Base-by-base conservation (phyloP, 2,888 invertebrate genomes). In the Ochlodes sylvanus region DNA sequence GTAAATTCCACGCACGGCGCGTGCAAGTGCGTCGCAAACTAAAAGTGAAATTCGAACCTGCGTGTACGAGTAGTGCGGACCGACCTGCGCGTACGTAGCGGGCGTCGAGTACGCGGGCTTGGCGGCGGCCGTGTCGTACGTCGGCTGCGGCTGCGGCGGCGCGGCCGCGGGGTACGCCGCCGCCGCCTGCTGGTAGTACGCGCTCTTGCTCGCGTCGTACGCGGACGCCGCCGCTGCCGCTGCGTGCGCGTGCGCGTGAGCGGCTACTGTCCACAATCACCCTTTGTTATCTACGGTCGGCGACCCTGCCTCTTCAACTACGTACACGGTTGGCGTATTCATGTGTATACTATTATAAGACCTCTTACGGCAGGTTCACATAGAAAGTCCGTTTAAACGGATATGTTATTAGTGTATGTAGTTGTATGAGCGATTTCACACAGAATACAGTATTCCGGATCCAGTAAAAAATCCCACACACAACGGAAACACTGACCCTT, bases 191-290 rank as follows among this genome's bases (percentile, higher is more conserved):
- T 97, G 97, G 87, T 97, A 97, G 88, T 97, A 97, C 71, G 96
- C 96, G 1, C 97, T 96, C 89, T 97, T 97, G 79, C 96, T 96
- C 14, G 97, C 96, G 93, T 97, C 97, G 94, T 97, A 97, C 56
- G 96, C 94, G 47, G 96, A 96, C 71, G 93, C 93, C 2, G 94
- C 94, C 71, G 93, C 93, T 63, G 95, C 94, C 19, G 91, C 91
- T 63, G 91, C 91, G 80, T 91, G 91, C 9, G 91, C 90, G 80
- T 90, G 90, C 60, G 90, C 90, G 81, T 90, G 91, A 61, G 90
- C 90, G 75, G 92, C 90, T 77, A 89, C 88, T 79, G 81, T 68
- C 64, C 69, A 74, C 74, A 75, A 71, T 69, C 70, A 68, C 68
- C 27, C 9, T 19, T 32, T 7, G 41, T 38, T 52, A 41, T 44